Conservation (phyloP, 2,113 vertebrate species). For the Channa argus region DNA sequence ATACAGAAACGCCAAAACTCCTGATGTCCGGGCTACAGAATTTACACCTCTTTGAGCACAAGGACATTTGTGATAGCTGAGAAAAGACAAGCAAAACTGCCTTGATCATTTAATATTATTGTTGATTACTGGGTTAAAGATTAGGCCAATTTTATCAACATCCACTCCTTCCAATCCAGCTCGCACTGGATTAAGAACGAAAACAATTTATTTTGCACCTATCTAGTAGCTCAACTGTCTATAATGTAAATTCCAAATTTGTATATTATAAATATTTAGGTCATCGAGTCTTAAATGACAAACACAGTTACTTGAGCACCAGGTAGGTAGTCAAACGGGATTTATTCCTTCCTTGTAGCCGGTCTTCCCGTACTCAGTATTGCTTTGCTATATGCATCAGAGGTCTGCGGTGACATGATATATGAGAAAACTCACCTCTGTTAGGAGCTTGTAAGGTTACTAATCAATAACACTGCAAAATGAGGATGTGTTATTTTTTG, state of each 20-base stretch:
- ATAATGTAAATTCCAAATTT: too few relatives aligned
- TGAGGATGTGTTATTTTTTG: conserved; percentile 54
- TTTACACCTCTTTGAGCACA: too few relatives aligned
- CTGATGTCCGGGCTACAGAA: neutral
- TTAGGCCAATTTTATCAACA: too few relatives aligned
- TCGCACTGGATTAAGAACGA: too few relatives aligned
- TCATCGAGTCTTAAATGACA: conserved; percentile 15
- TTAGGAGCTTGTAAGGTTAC: conserved; percentile 43
- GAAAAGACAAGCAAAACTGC: too few relatives aligned
- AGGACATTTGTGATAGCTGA: too few relatives aligned
- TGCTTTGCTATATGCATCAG: conserved; percentile 44
- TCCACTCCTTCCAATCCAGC: too few relatives aligned
- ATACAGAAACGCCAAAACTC: neutral
- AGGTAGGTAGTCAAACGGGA: conserved; percentile 37
- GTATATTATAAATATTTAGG: conserved; percentile 11
- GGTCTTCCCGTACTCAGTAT: conserved; percentile 27
- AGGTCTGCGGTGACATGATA: conserved; percentile 48
- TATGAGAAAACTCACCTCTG: conserved; percentile 44
- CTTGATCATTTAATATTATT: too few relatives aligned
- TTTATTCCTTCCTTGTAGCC: conserved; percentile 37
- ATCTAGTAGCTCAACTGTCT: too few relatives aligned
- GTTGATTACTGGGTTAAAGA: too few relatives aligned
- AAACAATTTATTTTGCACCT: too few relatives aligned
- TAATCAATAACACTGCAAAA: conserved; percentile 61
- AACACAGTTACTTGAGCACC: conserved; percentile 20